Conservation (phyloP, 2,888 invertebrate genomes). For the Odontomyia ornata region DNA sequence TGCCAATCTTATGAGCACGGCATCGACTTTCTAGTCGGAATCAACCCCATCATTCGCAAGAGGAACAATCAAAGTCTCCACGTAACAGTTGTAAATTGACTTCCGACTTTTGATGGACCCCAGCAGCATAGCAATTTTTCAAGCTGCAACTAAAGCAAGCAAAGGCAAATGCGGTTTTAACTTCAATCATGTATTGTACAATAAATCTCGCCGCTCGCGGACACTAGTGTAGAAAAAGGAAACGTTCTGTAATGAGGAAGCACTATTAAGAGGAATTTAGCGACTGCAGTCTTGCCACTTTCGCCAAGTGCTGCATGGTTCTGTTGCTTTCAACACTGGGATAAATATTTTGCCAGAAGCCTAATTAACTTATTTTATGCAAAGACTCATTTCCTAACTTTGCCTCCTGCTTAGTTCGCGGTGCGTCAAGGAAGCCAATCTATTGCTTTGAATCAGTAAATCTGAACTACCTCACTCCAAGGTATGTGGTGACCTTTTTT, state of each 20-base stretch:
- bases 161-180: background rate
- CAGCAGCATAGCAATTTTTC: background rate
- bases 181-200: background rate
- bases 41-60: too few species aligned
- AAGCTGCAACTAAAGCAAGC: background rate
- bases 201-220: constrained; percentile 36
- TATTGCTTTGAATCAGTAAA: constrained; percentile 11
- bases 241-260: constrained; percentile 51
- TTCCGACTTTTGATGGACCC: constrained; percentile 41
- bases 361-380: constrained; percentile 40
- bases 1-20: too few species aligned
- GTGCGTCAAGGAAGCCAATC: background rate
- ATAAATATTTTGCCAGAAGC: constrained; percentile 34
- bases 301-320: background rate
- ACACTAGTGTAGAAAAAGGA: constrained; percentile 47
- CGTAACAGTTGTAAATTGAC: constrained; percentile 31
- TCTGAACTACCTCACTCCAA: background rate
- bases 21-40: too few species aligned
- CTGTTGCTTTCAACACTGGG: background rate
- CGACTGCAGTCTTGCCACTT: background rate
- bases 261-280: constrained; percentile 41
- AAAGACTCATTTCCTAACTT: background rate
- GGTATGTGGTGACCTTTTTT: constrained; percentile 5
- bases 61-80: constrained; percentile 17
- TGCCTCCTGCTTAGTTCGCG: background rate